Evolutionary conservation across 2,797 vertebrate genomes (phyloP).

Genomic region (Enteromius radiatus): DNA sequence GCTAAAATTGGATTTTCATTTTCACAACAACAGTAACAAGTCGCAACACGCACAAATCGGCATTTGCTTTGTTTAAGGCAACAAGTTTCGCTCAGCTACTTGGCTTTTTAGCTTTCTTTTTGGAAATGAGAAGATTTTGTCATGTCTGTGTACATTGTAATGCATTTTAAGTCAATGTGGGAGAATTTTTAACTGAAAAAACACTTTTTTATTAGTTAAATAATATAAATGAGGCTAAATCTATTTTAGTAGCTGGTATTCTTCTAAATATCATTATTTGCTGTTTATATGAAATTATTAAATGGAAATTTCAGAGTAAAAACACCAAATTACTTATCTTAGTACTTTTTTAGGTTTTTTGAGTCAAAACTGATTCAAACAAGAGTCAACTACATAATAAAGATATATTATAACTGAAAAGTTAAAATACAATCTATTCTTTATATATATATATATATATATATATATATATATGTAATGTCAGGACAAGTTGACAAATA

Average conservation of each 20-base stretch:
- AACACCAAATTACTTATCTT: neutral
- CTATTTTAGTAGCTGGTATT: neutral
- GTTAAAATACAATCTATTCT: neutral
- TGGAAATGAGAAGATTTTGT: neutral
- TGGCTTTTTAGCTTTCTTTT: neutral
- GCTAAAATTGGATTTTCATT: slow-evolving; percentile 78
- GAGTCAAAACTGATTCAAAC: neutral
- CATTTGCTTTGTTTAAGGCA: slow-evolving; percentile 43
- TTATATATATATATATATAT: neutral
- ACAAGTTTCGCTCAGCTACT: slow-evolving; percentile 6
- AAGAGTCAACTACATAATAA: neutral
- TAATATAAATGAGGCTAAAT: neutral
- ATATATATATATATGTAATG: neutral
- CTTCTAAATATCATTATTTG: neutral
- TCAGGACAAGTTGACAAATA: neutral
- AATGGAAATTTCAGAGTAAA: neutral
- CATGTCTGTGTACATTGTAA: neutral
- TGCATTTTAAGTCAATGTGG: neutral
- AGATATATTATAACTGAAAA: neutral
- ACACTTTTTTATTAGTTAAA: neutral
- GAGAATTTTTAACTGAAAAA: neutral
- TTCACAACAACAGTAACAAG: slow-evolving; percentile 73
- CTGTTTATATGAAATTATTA: neutral
- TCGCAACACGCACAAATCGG: slow-evolving; percentile 63
- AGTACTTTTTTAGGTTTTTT: neutral